Percentiles rank a stretch among this genome's conserved stretches.
phyloP scores from a whole-genome alignment of 2,797 vertebrate genomes.

The Centroberyx gerrardi region DNA sequence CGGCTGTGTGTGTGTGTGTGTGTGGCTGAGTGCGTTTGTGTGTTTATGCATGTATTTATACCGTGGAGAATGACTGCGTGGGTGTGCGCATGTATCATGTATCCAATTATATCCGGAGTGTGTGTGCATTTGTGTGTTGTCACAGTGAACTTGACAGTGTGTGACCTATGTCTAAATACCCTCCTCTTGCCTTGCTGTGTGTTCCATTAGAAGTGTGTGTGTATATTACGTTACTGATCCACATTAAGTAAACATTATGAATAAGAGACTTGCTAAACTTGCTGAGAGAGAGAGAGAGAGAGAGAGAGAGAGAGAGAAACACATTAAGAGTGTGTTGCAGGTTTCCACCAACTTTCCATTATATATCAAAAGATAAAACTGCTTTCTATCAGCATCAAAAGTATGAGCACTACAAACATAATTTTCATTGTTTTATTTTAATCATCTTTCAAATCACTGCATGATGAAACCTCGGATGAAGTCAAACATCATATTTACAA shows the following conservation, averaged over 20 bases:
- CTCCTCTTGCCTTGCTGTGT: neutral
- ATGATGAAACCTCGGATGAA: neutral
- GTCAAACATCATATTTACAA: conserved; percentile 4
- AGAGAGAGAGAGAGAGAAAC: no score
- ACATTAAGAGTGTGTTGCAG: no score
- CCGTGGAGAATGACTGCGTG: conserved; percentile 21
- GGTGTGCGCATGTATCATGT: conserved; percentile 16
- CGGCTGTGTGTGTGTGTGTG: neutral
- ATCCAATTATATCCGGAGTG: conserved; percentile 42
- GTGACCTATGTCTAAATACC: conserved; percentile 35
- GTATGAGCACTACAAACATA: no score
- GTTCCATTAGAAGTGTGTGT: neutral
- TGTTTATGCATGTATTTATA: conserved; percentile 63
- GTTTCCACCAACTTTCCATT: no score
- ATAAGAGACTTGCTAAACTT: no score
- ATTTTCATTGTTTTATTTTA: no score
- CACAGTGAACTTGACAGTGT: conserved; percentile 42
- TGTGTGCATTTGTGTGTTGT: conserved; percentile 16
- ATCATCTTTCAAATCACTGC: neutral
- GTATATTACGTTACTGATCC: neutral
- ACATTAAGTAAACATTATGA: neutral
- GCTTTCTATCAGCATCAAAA: no score
- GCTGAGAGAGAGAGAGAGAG: no score
- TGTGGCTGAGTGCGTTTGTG: conserved; percentile 23
- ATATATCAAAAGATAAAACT: no score